phyloP scores from a whole-genome alignment of 2,113 vertebrate genomes.

The Petaurus breviceps region DNA sequence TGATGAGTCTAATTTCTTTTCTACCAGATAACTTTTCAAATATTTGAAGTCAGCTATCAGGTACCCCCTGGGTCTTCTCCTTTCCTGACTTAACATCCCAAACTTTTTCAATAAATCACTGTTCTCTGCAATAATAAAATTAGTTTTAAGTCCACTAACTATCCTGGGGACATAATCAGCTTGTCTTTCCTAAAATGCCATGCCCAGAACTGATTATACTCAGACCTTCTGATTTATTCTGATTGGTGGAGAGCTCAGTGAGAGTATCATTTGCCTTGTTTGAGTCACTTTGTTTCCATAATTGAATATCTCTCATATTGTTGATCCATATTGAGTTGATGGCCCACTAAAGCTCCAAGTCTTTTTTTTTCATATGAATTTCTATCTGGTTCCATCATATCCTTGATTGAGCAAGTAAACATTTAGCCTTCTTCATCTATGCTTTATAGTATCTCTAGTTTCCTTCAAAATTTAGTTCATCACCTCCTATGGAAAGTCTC shows the following conservation, averaged over 20 bases:
- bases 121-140: neutral
- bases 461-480: neutral
- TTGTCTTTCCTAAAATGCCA: neutral
- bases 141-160: neutral
- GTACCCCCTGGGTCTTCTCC: neutral
- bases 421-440: neutral
- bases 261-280: neutral
- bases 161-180: neutral
- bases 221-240: neutral
- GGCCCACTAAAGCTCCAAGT: neutral
- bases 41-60: neutral
- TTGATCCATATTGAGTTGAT: neutral
- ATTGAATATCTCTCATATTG: neutral
- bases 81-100: neutral
- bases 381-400: neutral
- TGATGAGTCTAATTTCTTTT: too few relatives aligned
- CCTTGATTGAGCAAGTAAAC: neutral
- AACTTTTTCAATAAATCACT: neutral
- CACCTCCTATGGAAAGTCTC: neutral
- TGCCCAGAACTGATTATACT: neutral
- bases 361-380: neutral
- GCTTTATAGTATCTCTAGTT: neutral
- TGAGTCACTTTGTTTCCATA: neutral
- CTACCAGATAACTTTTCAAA: neutral
- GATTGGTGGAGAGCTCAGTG: neutral